Percentiles rank a stretch among this genome's conserved stretches.
Conservation (phyloP, 2,113 vertebrate genomes). For the Spea multiplicata region DNA sequence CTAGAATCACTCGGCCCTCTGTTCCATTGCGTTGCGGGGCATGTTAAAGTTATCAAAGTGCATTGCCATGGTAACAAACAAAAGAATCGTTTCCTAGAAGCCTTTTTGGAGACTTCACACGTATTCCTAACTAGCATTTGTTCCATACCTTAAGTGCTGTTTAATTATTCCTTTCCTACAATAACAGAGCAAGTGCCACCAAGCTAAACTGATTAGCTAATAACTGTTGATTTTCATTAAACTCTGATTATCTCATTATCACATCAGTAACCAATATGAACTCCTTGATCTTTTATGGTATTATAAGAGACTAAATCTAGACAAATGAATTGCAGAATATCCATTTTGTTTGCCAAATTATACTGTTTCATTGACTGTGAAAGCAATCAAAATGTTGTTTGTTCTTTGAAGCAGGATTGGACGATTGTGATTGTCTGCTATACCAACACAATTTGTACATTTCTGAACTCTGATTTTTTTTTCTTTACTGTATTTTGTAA, state of each 20-base stretch:
- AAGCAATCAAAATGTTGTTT: constrained; percentile 46
- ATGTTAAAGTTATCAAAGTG: constrained; percentile 60
- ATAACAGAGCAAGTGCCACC: constrained; percentile 59
- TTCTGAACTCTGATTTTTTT: background rate
- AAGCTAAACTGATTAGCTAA: constrained; percentile 66
- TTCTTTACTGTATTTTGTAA: constrained; percentile 3
- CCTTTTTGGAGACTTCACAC: constrained; percentile 62
- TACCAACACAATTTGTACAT: constrained; percentile 18
- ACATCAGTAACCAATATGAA: constrained; percentile 50
- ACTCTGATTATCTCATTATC: constrained; percentile 58
- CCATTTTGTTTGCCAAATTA: constrained; percentile 47
- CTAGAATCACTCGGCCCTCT: constrained; percentile 60
- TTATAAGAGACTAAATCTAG: constrained; percentile 50
- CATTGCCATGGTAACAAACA: constrained; percentile 69
- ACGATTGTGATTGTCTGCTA: constrained; percentile 38
- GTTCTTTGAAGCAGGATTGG: constrained; percentile 45
- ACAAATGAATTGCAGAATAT: constrained; percentile 52
- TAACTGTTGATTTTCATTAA: constrained; percentile 66
- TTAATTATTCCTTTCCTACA: constrained; percentile 62
- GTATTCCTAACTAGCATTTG: constrained; percentile 58
- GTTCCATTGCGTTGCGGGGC: constrained; percentile 59
- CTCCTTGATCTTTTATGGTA: constrained; percentile 56
- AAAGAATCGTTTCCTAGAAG: constrained; percentile 60
- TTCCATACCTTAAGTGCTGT: constrained; percentile 63
- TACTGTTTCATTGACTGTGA: constrained; percentile 43